Conservation (phyloP, 2,888 invertebrate species). For the Axea sp. region DNA sequence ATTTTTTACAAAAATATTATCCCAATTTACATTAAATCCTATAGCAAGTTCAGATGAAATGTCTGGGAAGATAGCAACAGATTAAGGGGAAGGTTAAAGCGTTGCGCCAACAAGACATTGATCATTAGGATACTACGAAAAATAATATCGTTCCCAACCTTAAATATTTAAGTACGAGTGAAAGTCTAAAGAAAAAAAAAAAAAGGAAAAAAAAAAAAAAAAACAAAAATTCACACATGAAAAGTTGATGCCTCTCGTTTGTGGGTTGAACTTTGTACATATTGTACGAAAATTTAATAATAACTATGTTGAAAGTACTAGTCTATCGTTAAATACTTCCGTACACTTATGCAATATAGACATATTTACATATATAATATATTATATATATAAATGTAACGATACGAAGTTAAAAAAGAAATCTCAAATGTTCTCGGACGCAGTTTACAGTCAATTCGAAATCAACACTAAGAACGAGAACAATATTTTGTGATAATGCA, state of each 20-base stretch:
- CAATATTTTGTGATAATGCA: constrained; percentile 59
- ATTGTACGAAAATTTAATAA: constrained; percentile 76
- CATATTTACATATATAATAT: constrained; percentile 57
- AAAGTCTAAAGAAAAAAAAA: constrained; percentile 73
- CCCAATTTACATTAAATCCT: too few relatives aligned
- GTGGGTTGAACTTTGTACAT: constrained; percentile 78
- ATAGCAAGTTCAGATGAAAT: constrained; percentile 63
- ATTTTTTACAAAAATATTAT: too few relatives aligned
- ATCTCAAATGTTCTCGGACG: constrained; percentile 57
- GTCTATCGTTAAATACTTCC: constrained; percentile 77
- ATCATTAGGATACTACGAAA: constrained; percentile 79
- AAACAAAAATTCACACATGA: constrained; percentile 62
- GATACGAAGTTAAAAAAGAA: constrained; percentile 35
- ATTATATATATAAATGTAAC: constrained; percentile 49
- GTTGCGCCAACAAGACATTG: constrained; percentile 80
- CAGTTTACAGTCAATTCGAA: constrained; percentile 51
- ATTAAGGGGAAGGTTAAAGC: constrained; percentile 75
- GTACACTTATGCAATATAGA: constrained; percentile 66
- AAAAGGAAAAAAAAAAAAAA: constrained; percentile 50
- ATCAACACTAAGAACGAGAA: constrained; percentile 49
- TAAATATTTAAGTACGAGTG: constrained; percentile 79
- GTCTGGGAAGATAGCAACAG: constrained; percentile 76
- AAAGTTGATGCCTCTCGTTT: constrained; percentile 76
- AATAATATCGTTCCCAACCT: constrained; percentile 80
- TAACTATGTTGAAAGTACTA: constrained; percentile 79